Evolutionary conservation across 2,113 vertebrate genomes (phyloP), one percentile per base, ranked within the genome.

Genomic region (Bostrychus sinensis): DNA sequence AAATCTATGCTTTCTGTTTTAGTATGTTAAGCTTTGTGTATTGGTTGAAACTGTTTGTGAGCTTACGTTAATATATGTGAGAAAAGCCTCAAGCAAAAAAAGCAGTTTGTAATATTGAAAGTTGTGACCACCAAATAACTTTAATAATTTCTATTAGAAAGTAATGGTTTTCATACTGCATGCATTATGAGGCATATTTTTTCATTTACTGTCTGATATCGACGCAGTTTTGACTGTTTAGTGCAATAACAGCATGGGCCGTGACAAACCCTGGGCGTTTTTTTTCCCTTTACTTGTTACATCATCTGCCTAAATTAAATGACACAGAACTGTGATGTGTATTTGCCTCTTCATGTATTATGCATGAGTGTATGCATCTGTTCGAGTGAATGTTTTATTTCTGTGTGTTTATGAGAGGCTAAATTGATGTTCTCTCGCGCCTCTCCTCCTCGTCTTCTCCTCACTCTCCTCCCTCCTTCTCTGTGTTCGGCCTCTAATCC

Each of bases 341-440:
- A 23, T 63, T 66, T 46, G 39, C n/a, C 4, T 55, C 20, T 20
- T 50, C 37, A 62, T 73, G 69, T 17, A 32, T 67, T 66, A 70
- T 77, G 53, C 57, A 77, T 73, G 56, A 66, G 28, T 45, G 32
- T 70, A n/a, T 74, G 58, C 66, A 70, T 26, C 60, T 77, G 66
- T 48, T 70, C 10, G 17, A 68, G 46, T 66, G 14, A 62, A 57
- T 62, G 51, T 41, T 79, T 63, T 69, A 48, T 72, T 57, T 42
- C 48, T 28, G 11, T 50, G 51, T 57, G 70, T 70, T 62, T 56
- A 51, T 57, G 63, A 43, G 58, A 63, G 51, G 67, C 57, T 71
- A 43, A 67, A 70, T 51, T 34, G 14, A 50, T 59, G 63, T 8
- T 56, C 37, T 41, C 11, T 56, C 41, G 39, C 46, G 26, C 42